A percentile compares a stretch with the other conserved stretches of the same genome.
Conservation (phyloP, 1,140 invertebrate species). For the Epicauta chinensis region DNA sequence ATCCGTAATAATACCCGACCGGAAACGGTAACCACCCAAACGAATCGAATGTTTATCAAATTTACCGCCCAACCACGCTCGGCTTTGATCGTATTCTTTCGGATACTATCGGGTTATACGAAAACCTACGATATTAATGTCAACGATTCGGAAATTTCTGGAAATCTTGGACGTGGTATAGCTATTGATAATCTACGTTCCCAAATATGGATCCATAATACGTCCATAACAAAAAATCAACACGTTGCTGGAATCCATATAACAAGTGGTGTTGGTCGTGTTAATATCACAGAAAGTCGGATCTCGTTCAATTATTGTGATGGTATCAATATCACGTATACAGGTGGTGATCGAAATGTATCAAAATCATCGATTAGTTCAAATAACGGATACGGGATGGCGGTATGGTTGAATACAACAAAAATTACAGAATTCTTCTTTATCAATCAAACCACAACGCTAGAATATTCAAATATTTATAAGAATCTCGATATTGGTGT, state of each 20-base stretch:
- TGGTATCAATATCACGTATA: slow-evolving; percentile 84
- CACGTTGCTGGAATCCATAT: slow-evolving; percentile 86
- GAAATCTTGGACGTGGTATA: slow-evolving; percentile 91
- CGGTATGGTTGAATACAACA: slow-evolving; percentile 84
- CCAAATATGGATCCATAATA: slow-evolving; percentile 70
- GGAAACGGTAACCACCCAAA: slow-evolving; percentile 74
- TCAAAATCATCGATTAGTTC: slow-evolving; percentile 72
- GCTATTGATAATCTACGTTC: slow-evolving; percentile 78
- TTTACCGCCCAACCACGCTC: slow-evolving; percentile 63
- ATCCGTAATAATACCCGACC: slow-evolving; percentile 75
- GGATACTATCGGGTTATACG: slow-evolving; percentile 66
- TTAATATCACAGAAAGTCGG: slow-evolving; percentile 85
- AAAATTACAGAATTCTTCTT: slow-evolving; percentile 70
- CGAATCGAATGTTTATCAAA: slow-evolving; percentile 68
- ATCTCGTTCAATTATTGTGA: slow-evolving; percentile 91
- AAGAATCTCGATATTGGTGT: slow-evolving; percentile 79
- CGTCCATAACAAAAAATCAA: slow-evolving; percentile 78
- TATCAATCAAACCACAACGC: slow-evolving; percentile 74
- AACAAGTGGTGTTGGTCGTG: slow-evolving; percentile 76
- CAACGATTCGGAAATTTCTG: slow-evolving; percentile 71
- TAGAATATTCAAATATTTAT: slow-evolving; percentile 82
- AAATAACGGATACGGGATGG: slow-evolving; percentile 78
- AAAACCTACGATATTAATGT: slow-evolving; percentile 87
- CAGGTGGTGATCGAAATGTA: slow-evolving; percentile 84
- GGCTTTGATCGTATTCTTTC: slow-evolving; percentile 65